Evolutionary conservation across 1,140 invertebrate species (phyloP).

Genomic region (Pseudomyrmex pallidus): DNA sequence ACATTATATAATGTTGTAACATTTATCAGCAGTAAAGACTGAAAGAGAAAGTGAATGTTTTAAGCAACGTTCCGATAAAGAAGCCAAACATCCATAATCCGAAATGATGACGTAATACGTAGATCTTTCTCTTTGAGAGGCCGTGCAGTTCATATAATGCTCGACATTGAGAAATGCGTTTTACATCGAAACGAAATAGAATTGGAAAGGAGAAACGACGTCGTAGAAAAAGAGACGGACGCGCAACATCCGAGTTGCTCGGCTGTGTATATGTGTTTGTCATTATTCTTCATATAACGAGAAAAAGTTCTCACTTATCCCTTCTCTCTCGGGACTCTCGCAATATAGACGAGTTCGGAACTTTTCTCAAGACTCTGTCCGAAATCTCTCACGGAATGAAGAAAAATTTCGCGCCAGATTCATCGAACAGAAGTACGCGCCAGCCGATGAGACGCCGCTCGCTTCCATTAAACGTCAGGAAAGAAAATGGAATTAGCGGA

Average conservation of each 20-base stretch:
- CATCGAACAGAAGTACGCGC: slow-evolving; percentile 53
- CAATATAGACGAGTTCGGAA: slow-evolving; percentile 3
- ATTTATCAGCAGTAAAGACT: background rate
- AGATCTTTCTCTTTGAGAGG: background rate
- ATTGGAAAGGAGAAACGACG: slow-evolving; percentile 20
- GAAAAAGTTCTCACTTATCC: slow-evolving; percentile 54
- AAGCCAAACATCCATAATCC: slow-evolving; percentile 1
- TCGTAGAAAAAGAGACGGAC: slow-evolving; percentile 20
- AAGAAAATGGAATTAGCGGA: slow-evolving; percentile 60
- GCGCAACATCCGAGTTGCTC: background rate
- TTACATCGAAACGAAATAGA: slow-evolving; percentile 32
- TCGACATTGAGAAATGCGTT: background rate
- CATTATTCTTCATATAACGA: slow-evolving; percentile 42
- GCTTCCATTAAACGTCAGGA: slow-evolving; percentile 57
- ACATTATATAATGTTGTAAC: background rate
- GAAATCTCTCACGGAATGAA: slow-evolving; percentile 44
- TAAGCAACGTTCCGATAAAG: background rate
- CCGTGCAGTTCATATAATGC: background rate
- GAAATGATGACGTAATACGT: background rate
- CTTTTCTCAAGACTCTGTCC: slow-evolving; percentile 44
- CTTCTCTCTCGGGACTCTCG: slow-evolving; percentile 15
- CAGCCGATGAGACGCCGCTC: slow-evolving; percentile 48
- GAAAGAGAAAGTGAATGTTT: background rate
- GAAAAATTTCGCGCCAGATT: slow-evolving; percentile 53
- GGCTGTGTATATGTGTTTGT: slow-evolving; percentile 10